Evolutionary conservation across 2,888 invertebrate genomes (phyloP), one percentile per base, ranked within the genome.

Genomic region (Oscheius sp.): DNA sequence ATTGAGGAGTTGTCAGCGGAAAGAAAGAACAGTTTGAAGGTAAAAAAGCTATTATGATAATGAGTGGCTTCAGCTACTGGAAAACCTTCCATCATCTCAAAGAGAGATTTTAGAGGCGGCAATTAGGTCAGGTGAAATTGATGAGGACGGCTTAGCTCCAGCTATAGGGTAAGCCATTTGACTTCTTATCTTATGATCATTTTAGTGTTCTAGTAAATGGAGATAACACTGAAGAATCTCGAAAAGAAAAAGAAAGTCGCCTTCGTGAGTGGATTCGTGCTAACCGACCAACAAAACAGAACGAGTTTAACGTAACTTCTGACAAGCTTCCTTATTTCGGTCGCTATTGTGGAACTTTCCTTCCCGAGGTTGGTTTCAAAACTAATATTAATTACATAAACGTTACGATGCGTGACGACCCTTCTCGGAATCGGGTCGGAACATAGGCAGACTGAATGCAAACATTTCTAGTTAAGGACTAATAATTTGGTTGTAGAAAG

Each of bases 251-350:
- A 62, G 77, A 76, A 33, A 75, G 62, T 49, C 47, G 77, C 26
- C 68, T 85, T 5, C 73, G 82, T 44, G 82, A 85, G 50, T 84
- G 84, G 84, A 84, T 84, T 51, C 76, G 82, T 32, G 72, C 78
- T 32, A 84, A 84, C 30, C 73, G 84, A 17, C 83, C 84, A 0
- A 67, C 70, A 17, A 75, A 71, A 56, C 47, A 71, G 2, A 47
- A 72, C 3, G 72, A 77, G 41, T 41, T 56, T 24, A 61, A 57
- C 9, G 61, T 68, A 2, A 67, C 72, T 32, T 45, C 73, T 1
- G 83, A 84, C 44, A 80, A 80, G 45, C 62, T 85, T 24, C 85
- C 85, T 8, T 86, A 85, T 57, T 85, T 82, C 54, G 85, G 85
- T 32, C 77, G 75, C 44, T 86, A 85, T 67, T 78, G 82, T 38